A percentile compares a stretch with the other conserved stretches of the same genome.
Conservation (phyloP, 2,113 vertebrate genomes). For the Cavia porcellus region DNA sequence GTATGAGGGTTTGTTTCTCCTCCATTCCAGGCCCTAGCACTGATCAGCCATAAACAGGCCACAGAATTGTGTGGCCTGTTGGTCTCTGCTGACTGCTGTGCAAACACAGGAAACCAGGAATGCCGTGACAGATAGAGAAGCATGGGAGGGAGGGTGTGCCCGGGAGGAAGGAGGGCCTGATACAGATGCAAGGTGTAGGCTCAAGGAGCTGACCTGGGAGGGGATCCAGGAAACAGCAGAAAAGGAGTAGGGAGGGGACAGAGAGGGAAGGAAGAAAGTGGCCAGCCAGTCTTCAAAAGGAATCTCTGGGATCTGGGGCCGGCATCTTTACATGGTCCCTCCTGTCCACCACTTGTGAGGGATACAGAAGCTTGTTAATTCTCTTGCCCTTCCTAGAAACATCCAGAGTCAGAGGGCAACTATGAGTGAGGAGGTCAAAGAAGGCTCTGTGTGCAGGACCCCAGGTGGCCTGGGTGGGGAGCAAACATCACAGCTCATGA, state of each 20-base stretch:
- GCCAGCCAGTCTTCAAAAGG: neutral
- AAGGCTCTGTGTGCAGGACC: too few species aligned
- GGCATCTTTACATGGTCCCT: neutral
- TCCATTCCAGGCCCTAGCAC: neutral
- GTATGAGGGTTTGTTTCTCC: neutral
- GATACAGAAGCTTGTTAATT: neutral
- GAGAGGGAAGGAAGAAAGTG: neutral
- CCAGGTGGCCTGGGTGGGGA: neutral
- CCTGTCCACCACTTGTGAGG: neutral
- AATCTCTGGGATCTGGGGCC: neutral
- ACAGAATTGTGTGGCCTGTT: neutral
- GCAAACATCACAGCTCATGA: neutral
- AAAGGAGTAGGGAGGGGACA: neutral
- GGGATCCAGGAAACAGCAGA: neutral
- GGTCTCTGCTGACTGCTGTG: neutral
- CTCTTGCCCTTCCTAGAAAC: neutral
- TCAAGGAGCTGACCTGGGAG: neutral
- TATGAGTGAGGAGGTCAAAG: neutral
- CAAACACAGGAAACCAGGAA: neutral
- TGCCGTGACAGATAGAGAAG: neutral
- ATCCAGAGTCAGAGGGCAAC: neutral
- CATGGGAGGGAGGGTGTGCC: accelerated
- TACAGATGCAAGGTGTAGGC: neutral
- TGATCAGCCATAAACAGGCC: neutral
- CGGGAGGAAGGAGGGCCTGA: neutral